Evolutionary conservation across 2,888 invertebrate species (phyloP), one percentile per base, ranked within the genome.

Genomic region (Drosophila peninsularis): DNA sequence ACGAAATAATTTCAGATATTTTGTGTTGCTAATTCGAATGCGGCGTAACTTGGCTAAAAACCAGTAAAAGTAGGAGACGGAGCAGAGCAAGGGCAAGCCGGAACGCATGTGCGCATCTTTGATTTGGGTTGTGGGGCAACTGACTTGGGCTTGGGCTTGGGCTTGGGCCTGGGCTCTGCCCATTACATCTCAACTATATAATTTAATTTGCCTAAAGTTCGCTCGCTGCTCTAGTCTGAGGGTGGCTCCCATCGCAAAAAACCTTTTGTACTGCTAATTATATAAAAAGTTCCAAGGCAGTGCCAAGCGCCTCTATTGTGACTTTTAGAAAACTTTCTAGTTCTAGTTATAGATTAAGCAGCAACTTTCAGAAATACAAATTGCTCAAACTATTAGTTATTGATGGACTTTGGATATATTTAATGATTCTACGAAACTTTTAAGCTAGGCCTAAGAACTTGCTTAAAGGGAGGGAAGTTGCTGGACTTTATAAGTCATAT

Each of bases 21-120:
- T 87, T 82, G 88, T 87, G 89, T 89, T 84, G 88, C 89, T 89
- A 86, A 86, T 86, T 89, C 89, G 78, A 89, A 74, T 78, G 77
- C 78, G 71, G 71, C 75, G 68, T 68, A 82, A 85, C 70, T 87
- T 72, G 72, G 66, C 74, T 71, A 79, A 71, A 58, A 54, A 17
- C 36, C 21, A 47, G 14, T 10, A 34, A 60, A 3, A 65, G 61
- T 45, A 47, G 24, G 9, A 14, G 2, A 27, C n/a, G n/a, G n/a
- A 58, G 69, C 66, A 62, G 10, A 24, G 60, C 61, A 54, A 34
- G 42, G 24, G 24, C 21, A 32, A 24, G 58, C 21, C 10, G 11
- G 66, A 76, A 64, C 68, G 67, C 75, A 73, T 72, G 71, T 80
- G 80, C 72, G 75, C 84, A 82, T 87, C 84, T 77, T 83, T 83